Base-by-base conservation (phyloP, 2,113 vertebrate species). In the Carassius gibelio region DNA sequence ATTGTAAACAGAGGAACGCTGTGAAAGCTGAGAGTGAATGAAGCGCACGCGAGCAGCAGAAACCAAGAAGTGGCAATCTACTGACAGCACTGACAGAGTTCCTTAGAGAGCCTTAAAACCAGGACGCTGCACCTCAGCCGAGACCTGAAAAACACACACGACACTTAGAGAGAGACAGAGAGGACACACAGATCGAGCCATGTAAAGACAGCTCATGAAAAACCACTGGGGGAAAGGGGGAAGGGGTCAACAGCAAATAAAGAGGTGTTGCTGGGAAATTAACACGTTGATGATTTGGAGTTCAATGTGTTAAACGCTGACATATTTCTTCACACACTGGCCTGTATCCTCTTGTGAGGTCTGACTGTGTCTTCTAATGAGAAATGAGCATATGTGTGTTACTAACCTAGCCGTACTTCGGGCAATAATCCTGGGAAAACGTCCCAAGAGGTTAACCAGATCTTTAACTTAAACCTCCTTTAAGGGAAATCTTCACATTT, bases 301-400 rank as follows among this genome's bases (percentile, higher is more conserved):
- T 74, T 74, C 48, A 74, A 23, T 75, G 71, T 75, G 71, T 45
- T 75, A 75, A 75, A 75, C 21, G 42, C 72, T 75, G 42, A 75
- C 42, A 75, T 75, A 26, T 23, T 50, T n/a, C 45, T 75, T 15
- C 21, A 26, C 72, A 74, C 5, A 75, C 6, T 15, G 11, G 13
- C 13, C 11, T 14, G 6, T 50, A 26, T 50, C n/a, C 4, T 21
- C 19, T 72, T 72, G 36, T 45, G 36, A 38, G 36, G 36, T 23
- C 61, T 64, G 61, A 11, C 36, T 71, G 36, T 38, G 68, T 42
- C 9, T 4, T 71, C 36, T 42, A 23, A 14, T 23, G 21, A 75
- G 21, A 75, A 26, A 50, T 50, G 11, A 26, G 42, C 42, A 8
- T 23, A 6, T 23, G 71, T 50, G 72, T 23, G 38, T 74, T 74